These are phyloP conservation scores for Euspilapteryx auroguttella DNA, from an alignment of 2,888 invertebrate species.

Conservation along the genomic window DNA sequence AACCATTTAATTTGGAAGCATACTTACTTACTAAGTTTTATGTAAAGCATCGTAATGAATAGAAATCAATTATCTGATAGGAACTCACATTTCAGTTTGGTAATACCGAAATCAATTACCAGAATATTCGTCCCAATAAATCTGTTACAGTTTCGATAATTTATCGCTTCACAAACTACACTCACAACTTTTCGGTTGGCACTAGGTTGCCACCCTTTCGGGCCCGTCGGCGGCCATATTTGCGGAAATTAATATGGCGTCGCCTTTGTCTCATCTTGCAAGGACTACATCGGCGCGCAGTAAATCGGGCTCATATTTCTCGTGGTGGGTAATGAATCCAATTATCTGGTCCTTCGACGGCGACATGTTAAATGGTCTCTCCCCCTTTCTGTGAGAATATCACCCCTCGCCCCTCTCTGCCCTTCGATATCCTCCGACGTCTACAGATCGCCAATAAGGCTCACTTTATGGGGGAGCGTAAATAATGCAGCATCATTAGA, in stretches of 20 bases:
- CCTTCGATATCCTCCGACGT: not conserved
- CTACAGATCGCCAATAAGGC: not conserved
- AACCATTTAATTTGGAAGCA: too few species aligned
- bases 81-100: too few species aligned
- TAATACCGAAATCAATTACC: too few species aligned
- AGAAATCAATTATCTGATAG: too few species aligned
- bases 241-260: slow-evolving; percentile 2
- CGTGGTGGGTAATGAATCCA: slow-evolving; percentile 42
- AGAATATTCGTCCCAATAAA: too few species aligned
- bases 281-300: slow-evolving; percentile 20
- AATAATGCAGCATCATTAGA: slow-evolving; percentile 5
- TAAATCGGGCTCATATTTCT: slow-evolving; percentile 39
- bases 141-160: too few species aligned
- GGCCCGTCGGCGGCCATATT: not conserved
- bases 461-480: too few species aligned
- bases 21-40: too few species aligned
- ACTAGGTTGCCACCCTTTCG: not conserved
- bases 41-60: too few species aligned
- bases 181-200: not conserved
- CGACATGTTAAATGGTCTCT: slow-evolving; percentile 42
- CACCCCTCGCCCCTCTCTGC: not conserved
- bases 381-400: too few species aligned
- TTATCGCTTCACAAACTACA: not conserved
- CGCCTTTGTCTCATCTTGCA: slow-evolving; percentile 4
- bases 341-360: slow-evolving; percentile 35